Evolutionary conservation across 1,140 invertebrate genomes (phyloP).

Genomic region (Bombus superbus): DNA sequence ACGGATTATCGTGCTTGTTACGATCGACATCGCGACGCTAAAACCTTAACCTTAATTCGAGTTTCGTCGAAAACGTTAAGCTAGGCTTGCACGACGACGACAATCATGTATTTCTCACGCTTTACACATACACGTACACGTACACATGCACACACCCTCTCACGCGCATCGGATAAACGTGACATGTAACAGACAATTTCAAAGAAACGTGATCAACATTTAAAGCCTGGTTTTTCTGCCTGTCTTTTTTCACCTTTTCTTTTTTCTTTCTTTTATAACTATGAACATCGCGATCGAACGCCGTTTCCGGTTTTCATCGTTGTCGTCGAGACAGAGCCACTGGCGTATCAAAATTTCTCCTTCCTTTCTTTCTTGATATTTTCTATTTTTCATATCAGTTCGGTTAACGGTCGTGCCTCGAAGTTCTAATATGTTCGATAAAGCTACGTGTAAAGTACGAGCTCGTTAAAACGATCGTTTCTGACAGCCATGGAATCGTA

Average conservation of each 20-base stretch:
- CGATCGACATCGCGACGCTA: conserved; percentile 34
- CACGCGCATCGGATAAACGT: not conserved
- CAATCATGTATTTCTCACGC: not conserved
- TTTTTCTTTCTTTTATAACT: not conserved
- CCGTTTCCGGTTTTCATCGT: conserved; percentile 2
- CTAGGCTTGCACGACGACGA: conserved; percentile 20
- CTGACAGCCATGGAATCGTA: not conserved
- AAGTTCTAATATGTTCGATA: not conserved
- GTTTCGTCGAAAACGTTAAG: conserved; percentile 29
- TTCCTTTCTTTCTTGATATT: not conserved
- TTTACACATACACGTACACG: not conserved
- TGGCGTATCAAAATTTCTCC: not conserved
- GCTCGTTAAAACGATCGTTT: not conserved
- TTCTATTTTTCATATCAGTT: too few species aligned
- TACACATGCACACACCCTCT: not conserved
- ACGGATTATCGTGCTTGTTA: conserved; percentile 43
- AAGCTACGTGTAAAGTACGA: not conserved
- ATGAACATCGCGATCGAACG: not conserved
- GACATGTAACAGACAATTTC: conserved; percentile 10
- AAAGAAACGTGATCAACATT: conserved; percentile 31
- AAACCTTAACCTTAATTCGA: conserved; percentile 45
- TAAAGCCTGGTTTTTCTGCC: conserved; percentile 11
- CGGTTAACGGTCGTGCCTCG: not conserved
- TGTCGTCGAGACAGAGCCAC: not conserved
- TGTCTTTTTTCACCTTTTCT: not conserved